Evolutionary conservation across 1,140 invertebrate species (phyloP).

Genomic region (Lepidurus couesii): DNA sequence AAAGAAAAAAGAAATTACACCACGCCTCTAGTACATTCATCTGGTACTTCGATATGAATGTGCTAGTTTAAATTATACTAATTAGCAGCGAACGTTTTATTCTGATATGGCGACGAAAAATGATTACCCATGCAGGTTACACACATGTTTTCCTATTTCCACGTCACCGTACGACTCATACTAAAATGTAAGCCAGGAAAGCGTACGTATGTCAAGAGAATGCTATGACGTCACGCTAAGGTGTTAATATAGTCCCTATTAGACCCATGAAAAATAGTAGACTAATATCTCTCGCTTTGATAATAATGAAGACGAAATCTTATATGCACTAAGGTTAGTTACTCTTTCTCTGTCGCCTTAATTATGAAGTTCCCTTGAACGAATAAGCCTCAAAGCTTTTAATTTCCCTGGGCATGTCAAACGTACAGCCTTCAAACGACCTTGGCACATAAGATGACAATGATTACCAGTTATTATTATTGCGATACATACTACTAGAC

Average conservation of each 20-base stretch:
- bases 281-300: too few relatives aligned
- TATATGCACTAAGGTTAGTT: too few relatives aligned
- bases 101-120: background rate
- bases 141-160: background rate
- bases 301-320: too few relatives aligned
- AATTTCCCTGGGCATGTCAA: background rate
- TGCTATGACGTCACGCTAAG: background rate
- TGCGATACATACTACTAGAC: too few relatives aligned
- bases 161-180: background rate
- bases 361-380: too few relatives aligned
- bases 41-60: background rate
- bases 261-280: too few relatives aligned
- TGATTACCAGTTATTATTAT: too few relatives aligned
- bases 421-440: conserved; percentile 7
- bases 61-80: background rate
- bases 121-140: background rate
- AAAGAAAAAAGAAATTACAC: background rate
- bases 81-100: background rate
- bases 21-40: background rate
- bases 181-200: background rate
- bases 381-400: too few relatives aligned
- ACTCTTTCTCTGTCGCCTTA: too few relatives aligned
- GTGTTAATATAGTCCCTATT: background rate
- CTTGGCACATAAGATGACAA: background rate
- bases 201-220: background rate